Percentiles rank a stretch among this genome's conserved stretches.
These are phyloP conservation scores for Valencia hispanica DNA, from an alignment of 2,797 vertebrate species.

Conservation along the genomic window DNA sequence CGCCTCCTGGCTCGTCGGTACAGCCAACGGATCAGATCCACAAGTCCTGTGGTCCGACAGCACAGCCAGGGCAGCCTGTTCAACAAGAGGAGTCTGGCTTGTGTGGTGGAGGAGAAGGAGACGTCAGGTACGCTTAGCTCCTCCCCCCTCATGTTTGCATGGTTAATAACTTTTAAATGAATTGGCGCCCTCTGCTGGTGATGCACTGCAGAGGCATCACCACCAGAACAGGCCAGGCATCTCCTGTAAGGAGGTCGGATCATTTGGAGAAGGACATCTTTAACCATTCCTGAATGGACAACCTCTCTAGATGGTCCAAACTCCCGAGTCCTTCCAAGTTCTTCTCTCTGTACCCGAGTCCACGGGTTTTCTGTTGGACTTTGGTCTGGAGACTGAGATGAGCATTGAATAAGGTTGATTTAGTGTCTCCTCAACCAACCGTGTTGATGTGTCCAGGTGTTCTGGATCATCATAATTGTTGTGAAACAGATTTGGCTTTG, in stretches of 20 bases:
- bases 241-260: no score
- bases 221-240: no score
- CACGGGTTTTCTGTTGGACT: no score
- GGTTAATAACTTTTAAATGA: neutral
- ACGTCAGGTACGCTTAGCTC: conserved; percentile 50
- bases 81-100: conserved; percentile 48
- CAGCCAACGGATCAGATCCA: conserved; percentile 88
- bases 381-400: no score
- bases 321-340: no score
- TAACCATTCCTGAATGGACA: neutral
- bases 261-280: neutral
- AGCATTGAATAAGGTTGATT: no score
- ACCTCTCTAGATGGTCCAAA: neutral
- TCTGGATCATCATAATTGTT: no score
- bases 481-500: no score
- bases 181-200: neutral
- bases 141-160: neutral
- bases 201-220: no score
- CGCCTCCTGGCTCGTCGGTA: conserved; percentile 90
- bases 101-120: conserved; percentile 76
- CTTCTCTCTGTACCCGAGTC: no score
- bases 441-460: no score
- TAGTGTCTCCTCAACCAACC: no score
- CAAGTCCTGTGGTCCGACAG: conserved; percentile 43
- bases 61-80: conserved; percentile 33